phyloP scores from a whole-genome alignment of 2,888 invertebrate species.

The Eupithecia abbreviata region DNA sequence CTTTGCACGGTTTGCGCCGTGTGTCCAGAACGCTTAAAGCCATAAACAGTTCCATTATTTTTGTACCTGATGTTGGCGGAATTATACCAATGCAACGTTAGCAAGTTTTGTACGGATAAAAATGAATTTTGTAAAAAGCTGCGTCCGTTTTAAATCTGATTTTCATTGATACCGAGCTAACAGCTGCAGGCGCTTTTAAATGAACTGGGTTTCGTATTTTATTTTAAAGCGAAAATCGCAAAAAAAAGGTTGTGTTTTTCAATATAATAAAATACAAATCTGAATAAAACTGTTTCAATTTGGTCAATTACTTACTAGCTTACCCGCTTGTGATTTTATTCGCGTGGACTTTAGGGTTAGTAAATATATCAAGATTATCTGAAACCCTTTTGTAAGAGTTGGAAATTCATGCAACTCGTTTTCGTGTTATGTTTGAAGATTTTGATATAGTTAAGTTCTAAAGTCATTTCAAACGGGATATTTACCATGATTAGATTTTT shows the following conservation, averaged over 20 bases:
- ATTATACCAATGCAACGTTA: not conserved
- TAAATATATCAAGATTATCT: too few species aligned
- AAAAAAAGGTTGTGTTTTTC: not conserved
- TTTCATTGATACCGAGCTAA: not conserved
- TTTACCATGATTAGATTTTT: too few species aligned
- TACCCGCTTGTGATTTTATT: too few species aligned
- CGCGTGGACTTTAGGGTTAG: too few species aligned
- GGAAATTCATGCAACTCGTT: too few species aligned
- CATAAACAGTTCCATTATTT: constrained; percentile 24
- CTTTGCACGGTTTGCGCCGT: constrained; percentile 22
- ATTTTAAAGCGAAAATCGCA: not conserved
- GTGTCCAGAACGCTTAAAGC: constrained; percentile 20
- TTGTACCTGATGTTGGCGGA: constrained; percentile 19
- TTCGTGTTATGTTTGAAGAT: too few species aligned
- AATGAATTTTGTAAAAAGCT: not conserved
- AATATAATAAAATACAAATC: not conserved
- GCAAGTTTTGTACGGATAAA: not conserved
- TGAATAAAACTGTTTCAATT: not conserved
- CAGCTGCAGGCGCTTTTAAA: constrained; percentile 7
- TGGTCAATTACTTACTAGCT: not conserved
- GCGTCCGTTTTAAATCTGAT: not conserved
- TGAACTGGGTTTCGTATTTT: constrained; percentile 8
- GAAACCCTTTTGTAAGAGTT: too few species aligned
- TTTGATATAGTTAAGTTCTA: too few species aligned
- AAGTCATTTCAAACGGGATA: too few species aligned